Conservation (phyloP, 2,113 vertebrate species). For the Stigmatopora nigra region DNA sequence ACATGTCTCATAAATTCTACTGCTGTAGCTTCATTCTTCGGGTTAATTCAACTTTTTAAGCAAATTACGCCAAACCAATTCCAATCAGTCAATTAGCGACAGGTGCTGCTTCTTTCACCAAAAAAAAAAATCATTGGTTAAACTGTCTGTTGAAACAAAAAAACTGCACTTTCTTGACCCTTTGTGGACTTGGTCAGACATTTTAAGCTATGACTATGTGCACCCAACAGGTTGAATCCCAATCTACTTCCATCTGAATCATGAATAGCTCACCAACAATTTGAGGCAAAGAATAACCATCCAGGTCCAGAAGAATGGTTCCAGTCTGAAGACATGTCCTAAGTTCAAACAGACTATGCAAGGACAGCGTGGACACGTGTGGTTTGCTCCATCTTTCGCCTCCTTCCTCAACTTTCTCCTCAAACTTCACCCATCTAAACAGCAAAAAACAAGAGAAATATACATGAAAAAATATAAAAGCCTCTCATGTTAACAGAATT, state of each 20-base stretch:
- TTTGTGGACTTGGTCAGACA: too few species aligned
- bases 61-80: too few species aligned
- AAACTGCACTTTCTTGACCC: background rate
- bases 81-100: too few species aligned
- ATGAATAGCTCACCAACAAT: conserved; percentile 79
- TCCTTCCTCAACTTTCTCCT: conserved; percentile 96
- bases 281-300: conserved; percentile 85
- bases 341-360: conserved; percentile 96
- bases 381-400: conserved; percentile 97
- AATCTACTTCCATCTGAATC: background rate
- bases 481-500: too few species aligned
- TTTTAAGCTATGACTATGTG: background rate
- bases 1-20: background rate
- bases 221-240: background rate
- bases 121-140: too few species aligned
- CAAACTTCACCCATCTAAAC: conserved; percentile 94
- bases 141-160: too few species aligned
- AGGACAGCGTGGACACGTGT: conserved; percentile 88
- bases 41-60: too few species aligned
- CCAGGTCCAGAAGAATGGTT: conserved; percentile 86
- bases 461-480: background rate
- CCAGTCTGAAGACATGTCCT: conserved; percentile 91
- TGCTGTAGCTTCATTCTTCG: background rate
- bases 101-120: too few species aligned
- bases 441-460: background rate